Conservation (phyloP, 64 coral and sea anemone genomes). For the Exaiptasia diaphana region DNA sequence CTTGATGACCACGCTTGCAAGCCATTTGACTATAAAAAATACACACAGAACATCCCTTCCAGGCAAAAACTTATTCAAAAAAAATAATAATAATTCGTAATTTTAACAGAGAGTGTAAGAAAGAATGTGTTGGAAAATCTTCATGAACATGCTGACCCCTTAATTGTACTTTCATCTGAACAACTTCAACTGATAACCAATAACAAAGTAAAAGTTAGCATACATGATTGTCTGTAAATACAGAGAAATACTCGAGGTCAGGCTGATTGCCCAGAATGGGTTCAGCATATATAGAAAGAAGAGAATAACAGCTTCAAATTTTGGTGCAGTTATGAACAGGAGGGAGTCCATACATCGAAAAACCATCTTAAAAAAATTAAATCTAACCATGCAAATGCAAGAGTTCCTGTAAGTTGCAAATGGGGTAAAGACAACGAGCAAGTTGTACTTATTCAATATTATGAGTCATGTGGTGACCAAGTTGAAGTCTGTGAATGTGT, state of each 20-base stretch:
- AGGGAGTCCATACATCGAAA: constrained; percentile 14
- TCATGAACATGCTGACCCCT: constrained; percentile 1
- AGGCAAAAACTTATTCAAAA: neutral
- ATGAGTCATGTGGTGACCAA: constrained; percentile 1
- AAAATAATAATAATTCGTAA: constrained; percentile 17
- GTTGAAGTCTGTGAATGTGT: constrained; percentile 28
- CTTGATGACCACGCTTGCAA: constrained; percentile 26
- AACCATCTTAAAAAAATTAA: constrained; percentile 12
- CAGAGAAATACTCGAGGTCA: constrained; percentile 48
- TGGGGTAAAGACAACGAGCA: constrained; percentile 39
- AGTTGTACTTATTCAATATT: constrained; percentile 23
- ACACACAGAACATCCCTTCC: constrained; percentile 32
- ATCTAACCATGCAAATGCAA: neutral
- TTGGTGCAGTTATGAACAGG: constrained; percentile 52
- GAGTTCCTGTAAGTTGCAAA: constrained; percentile 32
- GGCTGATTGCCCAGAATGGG: constrained; percentile 37
- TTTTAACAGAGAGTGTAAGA: constrained; percentile 20
- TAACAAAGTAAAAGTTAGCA: neutral
- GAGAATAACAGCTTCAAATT: constrained; percentile 50
- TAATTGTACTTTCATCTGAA: neutral
- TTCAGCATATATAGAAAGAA: constrained; percentile 18
- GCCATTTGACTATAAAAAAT: constrained; percentile 29
- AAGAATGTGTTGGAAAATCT: constrained; percentile 6
- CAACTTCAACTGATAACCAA: constrained; percentile 10
- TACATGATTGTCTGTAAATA: constrained; percentile 1